Evolutionary conservation across 2,888 invertebrate species (phyloP), one percentile per base, ranked within the genome.

Genomic region (Drosophila crucigera): DNA sequence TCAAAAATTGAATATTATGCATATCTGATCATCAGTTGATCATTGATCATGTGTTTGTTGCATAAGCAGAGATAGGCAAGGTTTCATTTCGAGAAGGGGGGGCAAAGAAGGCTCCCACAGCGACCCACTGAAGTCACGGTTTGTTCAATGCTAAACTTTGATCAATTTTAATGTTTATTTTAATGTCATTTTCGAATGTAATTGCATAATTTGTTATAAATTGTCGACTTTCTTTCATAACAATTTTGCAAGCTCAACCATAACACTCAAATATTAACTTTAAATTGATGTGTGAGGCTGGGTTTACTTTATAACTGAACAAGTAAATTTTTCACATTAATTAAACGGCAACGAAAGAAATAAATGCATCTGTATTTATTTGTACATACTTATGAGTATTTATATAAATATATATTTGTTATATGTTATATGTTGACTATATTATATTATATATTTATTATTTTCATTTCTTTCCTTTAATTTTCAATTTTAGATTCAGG

Each of bases 11-110:
- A 54, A 41, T 37, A 63, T 28, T 39, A 11, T 9, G 31, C 53
- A 63, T 53, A 22, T 35, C 43, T 63, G 56, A 66, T 47, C 55
- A 43, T 11, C 43, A 60, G 39, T 35, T 22, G 25, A 33, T 39
- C 55, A 60, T 66, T 67, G 54, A 49, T 9, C 22, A 54, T 60
- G 39, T 19, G 35, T 16, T 4, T 47, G 25, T 47, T 47, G 47
- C 47, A 25, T 47, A 47, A 43, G 5, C 5, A 5, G 22, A 2
- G 22, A 22, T 22, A 5, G n/a, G 5, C 11, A 2, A 25, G 25
- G 25, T 25, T 25, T 25, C 25, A 25, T 25, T 25, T 25, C 25
- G 25, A 25, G 2, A 25, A 25, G 25, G n/a, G 14, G 19, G 37
- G 37, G 37, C 7, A 22, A 5, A 1, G 47, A 47, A 47, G 16